Conservation (phyloP, 2,888 invertebrate genomes). For the Microplitis deprimator region DNA sequence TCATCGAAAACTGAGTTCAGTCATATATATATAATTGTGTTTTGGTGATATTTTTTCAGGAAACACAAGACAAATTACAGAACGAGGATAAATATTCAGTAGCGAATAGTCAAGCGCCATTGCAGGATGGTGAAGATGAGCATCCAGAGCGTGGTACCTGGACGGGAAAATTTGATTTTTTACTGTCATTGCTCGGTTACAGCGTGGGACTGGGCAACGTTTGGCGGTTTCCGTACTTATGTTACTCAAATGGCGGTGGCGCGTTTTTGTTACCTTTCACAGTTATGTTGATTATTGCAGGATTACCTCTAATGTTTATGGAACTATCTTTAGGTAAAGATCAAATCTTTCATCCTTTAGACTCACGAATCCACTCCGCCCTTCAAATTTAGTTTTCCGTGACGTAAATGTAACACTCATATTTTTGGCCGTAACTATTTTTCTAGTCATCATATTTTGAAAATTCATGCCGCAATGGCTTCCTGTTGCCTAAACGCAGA, state of each 20-base stretch:
- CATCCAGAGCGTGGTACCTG: slow-evolving; percentile 79
- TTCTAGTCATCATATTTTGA: too few relatives aligned
- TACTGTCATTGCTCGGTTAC: slow-evolving; percentile 81
- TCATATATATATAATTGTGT: not conserved
- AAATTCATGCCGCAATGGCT: too few relatives aligned
- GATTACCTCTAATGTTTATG: slow-evolving; percentile 87
- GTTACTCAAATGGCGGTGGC: slow-evolving; percentile 84
- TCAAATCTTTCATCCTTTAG: too few relatives aligned
- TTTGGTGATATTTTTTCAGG: not conserved
- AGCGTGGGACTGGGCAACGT: slow-evolving; percentile 84
- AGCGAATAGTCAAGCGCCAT: slow-evolving; percentile 72
- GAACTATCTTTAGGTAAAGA: slow-evolving; percentile 81
- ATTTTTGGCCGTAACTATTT: too few relatives aligned
- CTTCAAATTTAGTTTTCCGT: too few relatives aligned
- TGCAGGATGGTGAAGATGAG: slow-evolving; percentile 67
- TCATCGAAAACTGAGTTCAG: too few relatives aligned
- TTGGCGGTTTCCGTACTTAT: slow-evolving; percentile 83
- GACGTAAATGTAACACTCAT: too few relatives aligned
- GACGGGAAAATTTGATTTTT: slow-evolving; percentile 83
- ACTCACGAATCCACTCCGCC: too few relatives aligned
- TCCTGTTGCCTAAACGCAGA: too few relatives aligned
- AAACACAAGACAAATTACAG: slow-evolving; percentile 53
- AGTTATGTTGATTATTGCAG: slow-evolving; percentile 85
- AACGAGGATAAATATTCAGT: slow-evolving; percentile 72
- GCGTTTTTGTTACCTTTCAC: slow-evolving; percentile 89